A percentile compares a stretch with the other conserved stretches of the same genome.
Evolutionary conservation across 2,797 vertebrate genomes (phyloP).

Genomic region (Anisognathus igniventris): DNA sequence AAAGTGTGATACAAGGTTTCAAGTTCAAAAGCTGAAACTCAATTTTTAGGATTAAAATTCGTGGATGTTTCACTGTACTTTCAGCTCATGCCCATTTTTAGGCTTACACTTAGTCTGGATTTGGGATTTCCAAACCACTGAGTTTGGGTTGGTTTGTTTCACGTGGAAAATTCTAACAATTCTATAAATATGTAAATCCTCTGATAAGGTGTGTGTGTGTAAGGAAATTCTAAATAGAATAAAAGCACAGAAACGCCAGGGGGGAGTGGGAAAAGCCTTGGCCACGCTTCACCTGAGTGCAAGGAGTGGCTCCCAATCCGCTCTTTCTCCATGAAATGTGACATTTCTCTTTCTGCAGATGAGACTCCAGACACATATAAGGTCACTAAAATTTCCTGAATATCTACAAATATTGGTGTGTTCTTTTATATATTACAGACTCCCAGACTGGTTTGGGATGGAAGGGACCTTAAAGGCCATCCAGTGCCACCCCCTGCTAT

Average conservation of each 20-base stretch:
- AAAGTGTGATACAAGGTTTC: background rate
- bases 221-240: background rate
- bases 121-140: background rate
- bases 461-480: background rate
- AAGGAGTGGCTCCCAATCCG: background rate
- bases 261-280: background rate
- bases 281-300: background rate
- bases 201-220: background rate
- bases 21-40: background rate
- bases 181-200: background rate
- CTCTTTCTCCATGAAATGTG: background rate
- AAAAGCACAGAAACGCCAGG: background rate
- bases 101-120: background rate
- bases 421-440: background rate
- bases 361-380: background rate
- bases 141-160: background rate
- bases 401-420: fast-evolving
- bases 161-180: background rate
- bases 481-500: fast-evolving
- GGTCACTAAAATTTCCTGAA: background rate
- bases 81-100: background rate
- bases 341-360: background rate
- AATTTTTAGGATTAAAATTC: background rate
- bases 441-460: background rate
- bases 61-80: background rate